Conservation (phyloP, 2,797 vertebrate genomes). For the Characodon lateralis region DNA sequence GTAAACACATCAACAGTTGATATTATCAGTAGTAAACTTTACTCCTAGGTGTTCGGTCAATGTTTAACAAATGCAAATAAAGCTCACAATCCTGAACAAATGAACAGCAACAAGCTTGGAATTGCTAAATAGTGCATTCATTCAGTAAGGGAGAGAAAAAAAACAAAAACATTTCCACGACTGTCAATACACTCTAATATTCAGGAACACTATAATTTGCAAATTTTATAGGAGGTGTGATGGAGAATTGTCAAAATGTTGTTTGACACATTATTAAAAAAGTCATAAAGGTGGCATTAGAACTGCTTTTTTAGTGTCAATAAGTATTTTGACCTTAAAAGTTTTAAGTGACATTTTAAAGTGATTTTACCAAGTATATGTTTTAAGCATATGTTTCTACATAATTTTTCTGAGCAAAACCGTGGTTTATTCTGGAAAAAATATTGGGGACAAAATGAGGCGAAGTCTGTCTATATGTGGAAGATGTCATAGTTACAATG, state of each 20-base stretch:
- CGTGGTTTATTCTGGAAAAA: constrained; percentile 34
- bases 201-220: too few species aligned
- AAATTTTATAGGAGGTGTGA: too few species aligned
- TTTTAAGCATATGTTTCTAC: too few species aligned
- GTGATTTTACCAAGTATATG: too few species aligned
- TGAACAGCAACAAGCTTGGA: too few species aligned
- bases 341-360: background rate
- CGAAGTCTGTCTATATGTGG: constrained; percentile 16
- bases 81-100: too few species aligned
- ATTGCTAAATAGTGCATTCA: background rate
- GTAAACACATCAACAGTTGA: background rate
- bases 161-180: background rate
- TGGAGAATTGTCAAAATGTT: too few species aligned
- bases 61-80: background rate
- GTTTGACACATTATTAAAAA: too few species aligned
- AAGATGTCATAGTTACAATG: background rate
- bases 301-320: too few species aligned
- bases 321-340: background rate
- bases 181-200: too few species aligned
- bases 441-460: constrained; percentile 24
- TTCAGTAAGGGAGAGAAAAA: background rate
- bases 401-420: background rate
- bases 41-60: background rate
- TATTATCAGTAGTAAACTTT: background rate
- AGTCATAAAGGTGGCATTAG: too few species aligned